Conservation (phyloP, 1,140 invertebrate genomes). For the Zelostemma sp. region DNA sequence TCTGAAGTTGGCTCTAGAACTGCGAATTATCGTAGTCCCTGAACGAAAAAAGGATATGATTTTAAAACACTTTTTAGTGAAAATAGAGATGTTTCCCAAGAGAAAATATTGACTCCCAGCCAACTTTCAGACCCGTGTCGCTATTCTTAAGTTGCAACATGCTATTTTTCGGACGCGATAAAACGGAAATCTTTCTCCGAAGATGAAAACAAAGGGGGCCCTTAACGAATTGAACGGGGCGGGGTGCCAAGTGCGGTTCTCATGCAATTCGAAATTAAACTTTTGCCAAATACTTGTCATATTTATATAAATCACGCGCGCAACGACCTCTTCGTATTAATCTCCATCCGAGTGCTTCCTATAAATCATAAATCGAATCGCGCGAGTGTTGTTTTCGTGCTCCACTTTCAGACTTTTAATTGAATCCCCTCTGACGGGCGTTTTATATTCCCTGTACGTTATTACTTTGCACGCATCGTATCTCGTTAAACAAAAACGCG, state of each 20-base stretch:
- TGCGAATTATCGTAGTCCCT: too few species aligned
- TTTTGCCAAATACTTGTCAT: conserved; percentile 44
- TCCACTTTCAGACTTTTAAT: conserved; percentile 23
- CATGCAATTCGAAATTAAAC: conserved; percentile 38
- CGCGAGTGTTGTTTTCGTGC: conserved; percentile 36
- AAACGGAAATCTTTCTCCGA: conserved; percentile 1
- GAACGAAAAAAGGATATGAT: too few species aligned
- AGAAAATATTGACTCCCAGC: too few species aligned
- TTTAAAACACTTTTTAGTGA: too few species aligned
- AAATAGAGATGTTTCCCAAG: too few species aligned
- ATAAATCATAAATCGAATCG: conserved; percentile 26
- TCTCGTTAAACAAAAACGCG: too few species aligned
- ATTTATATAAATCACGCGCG: conserved; percentile 38
- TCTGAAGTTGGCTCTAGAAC: too few species aligned
- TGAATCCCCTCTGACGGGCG: conserved; percentile 8
- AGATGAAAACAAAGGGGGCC: conserved; percentile 5
- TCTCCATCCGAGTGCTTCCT: not conserved
- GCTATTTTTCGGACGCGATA: not conserved
- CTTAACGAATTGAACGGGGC: conserved; percentile 16
- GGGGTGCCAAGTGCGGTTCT: conserved; percentile 27
- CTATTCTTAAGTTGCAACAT: not conserved
- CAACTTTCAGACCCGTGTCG: too few species aligned
- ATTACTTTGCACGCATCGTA: conserved; percentile 5
- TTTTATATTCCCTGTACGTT: conserved; percentile 16
- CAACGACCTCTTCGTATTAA: not conserved